phyloP scores from a whole-genome alignment of 1,140 invertebrate species.

The Drosophila serrata region DNA sequence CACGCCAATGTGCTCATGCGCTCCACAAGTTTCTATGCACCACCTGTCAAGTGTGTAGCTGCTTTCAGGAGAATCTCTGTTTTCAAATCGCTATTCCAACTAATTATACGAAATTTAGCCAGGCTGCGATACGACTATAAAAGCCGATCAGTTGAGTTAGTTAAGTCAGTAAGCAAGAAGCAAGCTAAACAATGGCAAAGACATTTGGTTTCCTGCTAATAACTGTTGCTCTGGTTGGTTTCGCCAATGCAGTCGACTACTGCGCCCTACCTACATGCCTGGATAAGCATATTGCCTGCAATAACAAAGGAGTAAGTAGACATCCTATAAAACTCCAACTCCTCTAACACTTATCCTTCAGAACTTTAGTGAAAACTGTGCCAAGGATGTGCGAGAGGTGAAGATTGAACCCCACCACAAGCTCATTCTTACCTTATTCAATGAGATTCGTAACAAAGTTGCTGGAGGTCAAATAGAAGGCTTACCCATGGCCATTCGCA shows the following conservation, averaged over 20 bases:
- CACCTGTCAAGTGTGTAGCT: constrained; percentile 1
- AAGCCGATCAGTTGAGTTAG: not conserved
- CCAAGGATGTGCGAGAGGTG: constrained; percentile 49
- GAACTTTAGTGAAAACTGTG: constrained; percentile 64
- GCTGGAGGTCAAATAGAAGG: constrained; percentile 59
- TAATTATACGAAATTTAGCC: not conserved
- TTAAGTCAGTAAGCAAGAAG: not conserved
- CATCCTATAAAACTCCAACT: not conserved
- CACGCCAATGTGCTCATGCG: not conserved
- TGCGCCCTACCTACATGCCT: constrained; percentile 68
- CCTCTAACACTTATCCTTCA: constrained; percentile 2
- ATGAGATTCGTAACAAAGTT: constrained; percentile 66
- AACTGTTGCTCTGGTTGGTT: constrained; percentile 9
- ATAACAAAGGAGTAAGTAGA: constrained; percentile 70
- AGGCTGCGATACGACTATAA: not conserved
- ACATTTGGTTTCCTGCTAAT: constrained; percentile 39
- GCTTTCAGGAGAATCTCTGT: constrained; percentile 6
- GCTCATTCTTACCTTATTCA: constrained; percentile 58
- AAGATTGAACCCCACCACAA: constrained; percentile 53
- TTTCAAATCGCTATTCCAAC: not conserved
- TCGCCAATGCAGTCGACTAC: constrained; percentile 39
- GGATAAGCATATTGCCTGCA: constrained; percentile 71
- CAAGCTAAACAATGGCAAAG: not conserved
- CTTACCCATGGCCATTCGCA: constrained; percentile 56
- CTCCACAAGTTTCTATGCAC: not conserved